These are phyloP conservation scores for Actias luna DNA, from an alignment of 2,888 invertebrate genomes.

Conservation along the genomic window DNA sequence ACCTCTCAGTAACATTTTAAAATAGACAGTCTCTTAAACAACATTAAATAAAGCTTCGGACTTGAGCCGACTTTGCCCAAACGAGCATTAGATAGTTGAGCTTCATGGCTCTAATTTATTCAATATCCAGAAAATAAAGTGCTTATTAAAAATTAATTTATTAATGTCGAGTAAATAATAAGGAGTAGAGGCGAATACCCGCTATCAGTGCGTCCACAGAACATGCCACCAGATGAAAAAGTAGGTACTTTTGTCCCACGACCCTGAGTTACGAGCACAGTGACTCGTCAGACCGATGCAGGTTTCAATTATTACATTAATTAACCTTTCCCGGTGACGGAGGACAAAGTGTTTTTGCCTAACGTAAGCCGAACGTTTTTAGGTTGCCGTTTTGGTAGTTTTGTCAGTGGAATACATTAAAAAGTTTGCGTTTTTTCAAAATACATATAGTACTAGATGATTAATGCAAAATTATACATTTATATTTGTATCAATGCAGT, in stretches of 20 bases:
- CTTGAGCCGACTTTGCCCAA: too few relatives aligned
- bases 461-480: too few relatives aligned
- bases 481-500: too few relatives aligned
- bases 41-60: too few relatives aligned
- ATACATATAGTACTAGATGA: too few relatives aligned
- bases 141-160: too few relatives aligned
- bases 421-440: neutral
- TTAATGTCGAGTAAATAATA: neutral
- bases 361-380: neutral
- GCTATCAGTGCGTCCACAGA: neutral
- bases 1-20: too few relatives aligned
- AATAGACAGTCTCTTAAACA: too few relatives aligned
- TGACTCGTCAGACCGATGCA: conserved; percentile 3
- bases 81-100: too few relatives aligned
- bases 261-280: neutral
- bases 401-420: neutral
- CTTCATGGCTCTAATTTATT: too few relatives aligned
- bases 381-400: neutral
- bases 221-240: neutral
- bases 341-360: neutral
- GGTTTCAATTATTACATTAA: neutral
- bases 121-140: too few relatives aligned
- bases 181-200: neutral
- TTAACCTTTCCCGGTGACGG: neutral
- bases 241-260: conserved; percentile 2